Evolutionary conservation across 2,113 vertebrate genomes (phyloP).

Genomic region (Athene cunicularia): DNA sequence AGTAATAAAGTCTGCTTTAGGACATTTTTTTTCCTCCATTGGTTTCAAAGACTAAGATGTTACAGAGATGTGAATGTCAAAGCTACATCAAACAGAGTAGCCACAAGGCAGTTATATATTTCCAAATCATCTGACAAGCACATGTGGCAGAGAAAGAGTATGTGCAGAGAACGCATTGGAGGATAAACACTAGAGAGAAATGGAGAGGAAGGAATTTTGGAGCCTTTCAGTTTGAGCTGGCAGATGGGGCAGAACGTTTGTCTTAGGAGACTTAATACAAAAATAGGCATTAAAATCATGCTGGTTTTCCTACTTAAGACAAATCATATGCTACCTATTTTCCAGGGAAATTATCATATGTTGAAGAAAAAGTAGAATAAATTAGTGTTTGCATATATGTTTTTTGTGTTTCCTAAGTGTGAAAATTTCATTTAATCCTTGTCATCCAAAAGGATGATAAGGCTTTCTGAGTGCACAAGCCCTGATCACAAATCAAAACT

Average conservation of each 20-base stretch:
- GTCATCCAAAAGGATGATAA: neutral
- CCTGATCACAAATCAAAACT: neutral
- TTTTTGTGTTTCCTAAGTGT: neutral
- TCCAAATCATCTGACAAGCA: neutral
- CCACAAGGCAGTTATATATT: slow-evolving; percentile 31
- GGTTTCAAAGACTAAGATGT: slow-evolving; percentile 30
- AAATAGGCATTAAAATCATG: slow-evolving; percentile 41
- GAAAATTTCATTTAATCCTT: neutral
- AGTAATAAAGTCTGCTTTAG: neutral
- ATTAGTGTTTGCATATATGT: neutral
- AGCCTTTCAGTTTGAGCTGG: neutral
- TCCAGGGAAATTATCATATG: neutral
- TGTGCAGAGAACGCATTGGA: neutral
- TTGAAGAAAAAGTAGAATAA: neutral
- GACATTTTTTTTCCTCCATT: neutral
- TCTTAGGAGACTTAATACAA: neutral
- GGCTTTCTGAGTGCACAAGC: neutral
- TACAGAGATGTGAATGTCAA: slow-evolving; percentile 9
- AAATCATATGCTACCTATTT: neutral
- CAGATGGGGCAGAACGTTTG: slow-evolving; percentile 24
- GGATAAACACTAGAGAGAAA: neutral
- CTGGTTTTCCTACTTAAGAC: slow-evolving; percentile 5
- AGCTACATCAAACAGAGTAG: slow-evolving; percentile 27
- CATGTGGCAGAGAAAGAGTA: neutral
- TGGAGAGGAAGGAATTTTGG: neutral